A percentile compares a stretch with the other conserved stretches of the same genome.
Conservation (phyloP, 2,797 vertebrate genomes). For the Neosalanx taihuensis region DNA sequence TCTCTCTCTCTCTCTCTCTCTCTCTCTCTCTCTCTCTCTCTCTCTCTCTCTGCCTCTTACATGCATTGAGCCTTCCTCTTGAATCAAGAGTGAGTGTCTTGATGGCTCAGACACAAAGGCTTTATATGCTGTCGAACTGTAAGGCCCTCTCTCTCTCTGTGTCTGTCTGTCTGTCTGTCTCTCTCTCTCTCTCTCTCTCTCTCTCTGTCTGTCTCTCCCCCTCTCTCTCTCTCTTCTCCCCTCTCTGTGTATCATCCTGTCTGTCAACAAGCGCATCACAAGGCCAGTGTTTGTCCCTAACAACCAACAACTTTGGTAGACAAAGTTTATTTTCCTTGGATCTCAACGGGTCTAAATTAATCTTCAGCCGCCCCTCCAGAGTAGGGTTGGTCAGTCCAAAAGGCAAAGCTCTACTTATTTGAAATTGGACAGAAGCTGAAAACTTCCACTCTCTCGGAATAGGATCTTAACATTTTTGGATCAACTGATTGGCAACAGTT, state of each 20-base stretch:
- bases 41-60: conserved; percentile 34
- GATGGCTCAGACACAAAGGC: conserved; percentile 39
- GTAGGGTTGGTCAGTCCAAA: too few species aligned
- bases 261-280: conserved; percentile 47
- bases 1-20: conserved; percentile 17
- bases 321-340: neutral
- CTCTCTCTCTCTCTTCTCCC: neutral
- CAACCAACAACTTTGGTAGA: conserved; percentile 2
- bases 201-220: conserved; percentile 1
- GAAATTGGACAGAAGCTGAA: too few species aligned
- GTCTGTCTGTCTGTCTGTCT: conserved; percentile 12
- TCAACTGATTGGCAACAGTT: neutral
- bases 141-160: conserved; percentile 38
- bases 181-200: neutral
- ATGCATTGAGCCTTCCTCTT: conserved; percentile 47
- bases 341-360: neutral
- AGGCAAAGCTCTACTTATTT: too few species aligned
- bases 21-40: conserved; percentile 30
- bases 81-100: too few species aligned
- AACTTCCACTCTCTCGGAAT: neutral
- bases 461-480: neutral
- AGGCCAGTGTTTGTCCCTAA: conserved; percentile 30
- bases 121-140: conserved; percentile 60
- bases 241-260: neutral
- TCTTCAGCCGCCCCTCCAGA: too few species aligned